Conservation (phyloP, 2,113 vertebrate species). For the Lamprotornis superbus region DNA sequence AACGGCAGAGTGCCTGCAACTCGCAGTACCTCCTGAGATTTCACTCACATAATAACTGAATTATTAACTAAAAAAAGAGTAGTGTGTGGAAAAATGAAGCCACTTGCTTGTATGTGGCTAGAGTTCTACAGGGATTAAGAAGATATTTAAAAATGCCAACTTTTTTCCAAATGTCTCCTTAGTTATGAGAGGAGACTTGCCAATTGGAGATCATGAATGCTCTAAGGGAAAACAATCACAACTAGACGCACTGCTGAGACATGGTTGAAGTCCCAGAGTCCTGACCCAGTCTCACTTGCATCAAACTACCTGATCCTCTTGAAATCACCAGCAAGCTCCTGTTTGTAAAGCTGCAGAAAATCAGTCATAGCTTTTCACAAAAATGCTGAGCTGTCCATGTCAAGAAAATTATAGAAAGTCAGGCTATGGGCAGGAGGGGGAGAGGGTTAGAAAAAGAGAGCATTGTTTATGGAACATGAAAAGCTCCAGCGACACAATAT, state of each 20-base stretch:
- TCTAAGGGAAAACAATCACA: constrained; percentile 3
- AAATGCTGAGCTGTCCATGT: constrained; percentile 64
- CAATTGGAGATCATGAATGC: not conserved
- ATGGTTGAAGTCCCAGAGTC: not conserved
- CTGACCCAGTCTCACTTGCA: not conserved
- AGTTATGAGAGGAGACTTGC: not conserved
- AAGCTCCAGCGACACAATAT: constrained; percentile 69
- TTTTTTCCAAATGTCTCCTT: constrained; percentile 10
- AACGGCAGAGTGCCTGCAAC: not conserved
- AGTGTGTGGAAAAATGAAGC: constrained; percentile 27
- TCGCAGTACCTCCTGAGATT: not conserved
- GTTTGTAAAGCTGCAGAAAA: constrained; percentile 63
- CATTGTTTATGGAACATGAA: constrained; percentile 72
- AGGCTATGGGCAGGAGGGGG: constrained; percentile 38
- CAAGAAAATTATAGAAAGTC: constrained; percentile 66
- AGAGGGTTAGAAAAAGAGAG: constrained; percentile 61
- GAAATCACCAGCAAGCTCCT: constrained; percentile 32
- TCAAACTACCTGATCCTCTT: constrained; percentile 32
- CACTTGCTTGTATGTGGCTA: not conserved
- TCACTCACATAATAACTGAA: not conserved
- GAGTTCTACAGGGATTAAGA: constrained; percentile 2
- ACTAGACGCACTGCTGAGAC: not conserved
- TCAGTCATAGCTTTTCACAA: constrained; percentile 57
- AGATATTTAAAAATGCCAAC: constrained; percentile 13
- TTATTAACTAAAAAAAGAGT: constrained; percentile 19